Base-by-base conservation (phyloP, 1,140 invertebrate species). In the Micrasema longulum region DNA sequence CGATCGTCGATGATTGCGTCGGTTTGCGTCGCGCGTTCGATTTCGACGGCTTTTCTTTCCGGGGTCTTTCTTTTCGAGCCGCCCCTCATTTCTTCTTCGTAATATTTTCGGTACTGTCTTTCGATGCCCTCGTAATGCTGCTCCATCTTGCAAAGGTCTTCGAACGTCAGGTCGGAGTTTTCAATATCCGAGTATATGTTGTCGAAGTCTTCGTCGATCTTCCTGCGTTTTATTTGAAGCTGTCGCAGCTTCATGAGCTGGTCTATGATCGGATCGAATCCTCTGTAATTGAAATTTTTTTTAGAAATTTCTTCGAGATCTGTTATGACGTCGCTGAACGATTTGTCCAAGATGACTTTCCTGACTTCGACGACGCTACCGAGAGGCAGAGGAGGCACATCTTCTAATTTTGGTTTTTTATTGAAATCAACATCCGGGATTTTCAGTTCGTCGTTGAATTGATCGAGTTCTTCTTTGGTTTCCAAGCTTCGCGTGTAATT, bases 401-500 rank as follows among this genome's bases (percentile, higher is more conserved):
- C 26, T 2, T 23, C 22, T 2, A 64, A 16, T 35, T 38, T 63
- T 12, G 43, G 68, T 23, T 31, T 55, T 14, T 53, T 63, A 11
- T 63, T 22, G 12, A 63, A 41, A 16, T 22, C 36, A 3, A 71
- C 14, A 12, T 76, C 83, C 1, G 79, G 81, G 10, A 85, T 53
- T 26, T 83, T 80, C 23, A 85, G 75, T 20, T 85, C 80, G 0
- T 81, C 82, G 22, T 82, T 84, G 57, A 85, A 85, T 64, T 83
- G 78, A 48, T 83, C 82, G 16, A 85, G 74, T 38, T 84, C 83
- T 38, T 77, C 72, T 76, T 80, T 82, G 0, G 83, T 81, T 66
- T 85, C 83, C 64, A 84, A 80, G 80, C 83, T 83, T 78, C 82
- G 84, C 2, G 83, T 79, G n/a, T 84, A 74, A 76, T 85, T 83